Evolutionary conservation across 35 echinoderm and acorn worm species (phyloP).

Genomic region (Patiria miniata): DNA sequence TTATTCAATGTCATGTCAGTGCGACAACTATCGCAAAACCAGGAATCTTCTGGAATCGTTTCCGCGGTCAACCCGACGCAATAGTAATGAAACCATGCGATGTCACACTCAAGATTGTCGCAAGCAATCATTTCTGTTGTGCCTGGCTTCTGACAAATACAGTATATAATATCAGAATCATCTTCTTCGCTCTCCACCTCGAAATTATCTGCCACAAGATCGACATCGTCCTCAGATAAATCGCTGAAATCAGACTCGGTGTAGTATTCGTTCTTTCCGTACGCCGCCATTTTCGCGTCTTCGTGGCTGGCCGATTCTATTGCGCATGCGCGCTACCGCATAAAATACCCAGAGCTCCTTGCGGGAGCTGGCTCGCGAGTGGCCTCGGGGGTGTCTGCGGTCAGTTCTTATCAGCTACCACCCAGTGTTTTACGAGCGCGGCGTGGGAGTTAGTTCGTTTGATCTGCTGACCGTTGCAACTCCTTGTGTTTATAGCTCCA

Average conservation of each 20-base stretch:
- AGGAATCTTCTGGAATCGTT: not conserved
- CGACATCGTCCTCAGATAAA: not conserved
- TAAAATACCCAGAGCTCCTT: too few species aligned
- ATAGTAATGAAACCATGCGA: not conserved
- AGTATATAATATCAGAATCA: not conserved
- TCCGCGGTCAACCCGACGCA: not conserved
- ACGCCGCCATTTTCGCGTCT: slow-evolving; percentile 9
- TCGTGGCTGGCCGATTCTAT: too few species aligned
- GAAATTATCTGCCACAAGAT: not conserved
- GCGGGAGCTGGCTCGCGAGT: too few species aligned
- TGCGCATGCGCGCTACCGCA: too few species aligned
- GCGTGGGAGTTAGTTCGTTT: slow-evolving; percentile 19
- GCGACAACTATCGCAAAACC: not conserved
- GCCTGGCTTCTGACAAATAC: not conserved
- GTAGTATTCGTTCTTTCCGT: not conserved
- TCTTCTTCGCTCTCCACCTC: not conserved
- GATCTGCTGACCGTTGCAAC: not conserved
- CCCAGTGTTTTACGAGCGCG: slow-evolving; percentile 11
- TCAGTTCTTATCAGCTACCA: not conserved
- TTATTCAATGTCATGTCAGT: too few species aligned
- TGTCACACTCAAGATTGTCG: not conserved
- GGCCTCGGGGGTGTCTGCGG: too few species aligned
- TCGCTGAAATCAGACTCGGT: not conserved
- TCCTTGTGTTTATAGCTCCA: not conserved
- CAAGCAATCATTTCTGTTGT: not conserved